These are phyloP conservation scores for Tetramorium parvispinum DNA, from an alignment of 1,140 invertebrate genomes.

Conservation along the genomic window DNA sequence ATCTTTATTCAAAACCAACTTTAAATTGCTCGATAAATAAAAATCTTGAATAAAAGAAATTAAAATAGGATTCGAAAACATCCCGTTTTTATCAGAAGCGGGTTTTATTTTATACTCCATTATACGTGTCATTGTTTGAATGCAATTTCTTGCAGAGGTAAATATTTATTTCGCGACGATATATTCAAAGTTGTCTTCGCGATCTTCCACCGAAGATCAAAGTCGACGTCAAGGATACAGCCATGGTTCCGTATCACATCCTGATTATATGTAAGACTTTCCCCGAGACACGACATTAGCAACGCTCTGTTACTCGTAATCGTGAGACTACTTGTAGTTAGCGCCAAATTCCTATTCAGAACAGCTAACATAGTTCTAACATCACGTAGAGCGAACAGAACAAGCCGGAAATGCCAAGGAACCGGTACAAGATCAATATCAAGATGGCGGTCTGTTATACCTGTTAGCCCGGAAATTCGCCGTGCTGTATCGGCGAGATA, in stretches of 20 bases:
- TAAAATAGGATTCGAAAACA: background rate
- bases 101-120: background rate
- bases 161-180: background rate
- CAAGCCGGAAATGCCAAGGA: conserved; percentile 53
- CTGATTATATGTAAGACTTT: conserved; percentile 50
- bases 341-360: conserved; percentile 56
- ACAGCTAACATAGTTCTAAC: conserved; percentile 57
- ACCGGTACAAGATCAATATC: conserved; percentile 49
- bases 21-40: background rate
- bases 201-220: background rate
- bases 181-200: background rate
- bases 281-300: conserved; percentile 40
- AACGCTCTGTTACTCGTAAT: conserved; percentile 55
- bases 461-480: conserved; percentile 30
- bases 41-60: background rate
- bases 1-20: background rate
- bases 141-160: background rate
- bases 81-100: background rate
- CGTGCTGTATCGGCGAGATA: conserved; percentile 26
- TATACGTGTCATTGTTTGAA: background rate
- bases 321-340: conserved; percentile 55
- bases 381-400: conserved; percentile 38
- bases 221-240: background rate
- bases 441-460: conserved; percentile 35
- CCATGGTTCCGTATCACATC: conserved; percentile 24